Base-by-base conservation (phyloP, 2,888 invertebrate genomes). In the Caenorhabditis sp. region DNA sequence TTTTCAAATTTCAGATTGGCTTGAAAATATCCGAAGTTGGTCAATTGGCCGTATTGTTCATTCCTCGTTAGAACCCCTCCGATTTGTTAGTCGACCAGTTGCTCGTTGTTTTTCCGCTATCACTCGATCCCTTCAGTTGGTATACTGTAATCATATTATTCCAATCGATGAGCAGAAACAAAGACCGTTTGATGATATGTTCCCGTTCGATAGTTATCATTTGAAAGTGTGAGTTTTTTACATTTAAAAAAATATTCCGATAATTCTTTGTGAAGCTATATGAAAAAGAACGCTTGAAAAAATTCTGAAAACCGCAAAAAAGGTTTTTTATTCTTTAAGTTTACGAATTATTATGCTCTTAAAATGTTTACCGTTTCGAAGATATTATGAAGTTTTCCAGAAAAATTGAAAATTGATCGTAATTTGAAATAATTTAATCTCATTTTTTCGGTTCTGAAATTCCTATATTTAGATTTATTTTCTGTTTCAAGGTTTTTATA, bases 21-120 rank as follows among this genome's bases (percentile, higher is more conserved):
- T 94, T 60, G 90, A 92, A 63, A 94, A 93, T 88, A 91, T 95
- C 52, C 92, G 93, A 87, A 92, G 92, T 26, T 90, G 96, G 27
- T 94, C 95, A 88, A 90, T 97, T 60, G 92, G 93, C 0, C 92
- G 94, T 64, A 91, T 97, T 31, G 93, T 96, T 1, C 93, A 93
- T 0, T 93, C 93, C 83, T 91, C 92, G 38, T 90, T 97, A 70
- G 97, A 97, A 89, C 97, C 97, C 0, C 90, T 97, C 23, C 91
- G 92, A 63, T 92, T 93, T 0, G 95, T 95, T 87, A 91, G 88
- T 43, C 88, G 88, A 25, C 84, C 80, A 0, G 81, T 86, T 14
- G 85, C 84, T 54, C 70, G 77, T 67, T 89, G 89, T 27, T 90
- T 90, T 83, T 87, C 89, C 4, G 88, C 88, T 36, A 81, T 90